phyloP scores from a whole-genome alignment of 2,797 vertebrate species.

The Enteromius radiatus region DNA sequence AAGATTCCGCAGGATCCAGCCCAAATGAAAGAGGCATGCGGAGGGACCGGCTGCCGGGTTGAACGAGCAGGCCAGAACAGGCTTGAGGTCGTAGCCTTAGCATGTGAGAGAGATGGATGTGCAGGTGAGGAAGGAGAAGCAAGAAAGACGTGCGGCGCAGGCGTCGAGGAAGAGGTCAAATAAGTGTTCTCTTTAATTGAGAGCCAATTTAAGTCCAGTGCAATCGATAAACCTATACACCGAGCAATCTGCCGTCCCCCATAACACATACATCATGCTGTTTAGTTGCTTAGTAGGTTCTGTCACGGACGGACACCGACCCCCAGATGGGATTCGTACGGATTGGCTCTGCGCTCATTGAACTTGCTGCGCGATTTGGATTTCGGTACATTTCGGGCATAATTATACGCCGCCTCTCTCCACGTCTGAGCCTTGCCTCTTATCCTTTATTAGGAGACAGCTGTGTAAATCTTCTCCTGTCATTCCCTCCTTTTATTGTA shows the following conservation, averaged over 20 bases:
- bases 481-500: constrained; percentile 50
- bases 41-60: constrained; percentile 31
- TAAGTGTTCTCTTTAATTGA: constrained; percentile 78
- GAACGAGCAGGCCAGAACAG: constrained; percentile 54
- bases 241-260: constrained; percentile 62
- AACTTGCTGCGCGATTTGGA: constrained; percentile 34
- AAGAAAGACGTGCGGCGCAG: constrained; percentile 57
- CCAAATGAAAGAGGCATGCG: neutral
- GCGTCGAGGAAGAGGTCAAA: constrained; percentile 73
- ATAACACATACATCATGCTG: constrained; percentile 67
- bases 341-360: constrained; percentile 14
- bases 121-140: constrained; percentile 59
- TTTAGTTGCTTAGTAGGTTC: constrained; percentile 55
- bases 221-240: constrained; percentile 77
- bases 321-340: constrained; percentile 49
- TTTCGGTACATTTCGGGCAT: constrained; percentile 23
- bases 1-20: constrained; percentile 10
- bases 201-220: constrained; percentile 77
- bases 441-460: constrained; percentile 55
- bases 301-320: constrained; percentile 52
- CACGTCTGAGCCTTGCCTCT: constrained; percentile 25
- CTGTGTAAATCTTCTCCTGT: constrained; percentile 56
- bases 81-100: constrained; percentile 65
- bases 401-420: constrained; percentile 19
- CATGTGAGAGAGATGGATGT: constrained; percentile 67